phyloP scores from a whole-genome alignment of 1,140 invertebrate genomes.

The Asbolus verrucosus region DNA sequence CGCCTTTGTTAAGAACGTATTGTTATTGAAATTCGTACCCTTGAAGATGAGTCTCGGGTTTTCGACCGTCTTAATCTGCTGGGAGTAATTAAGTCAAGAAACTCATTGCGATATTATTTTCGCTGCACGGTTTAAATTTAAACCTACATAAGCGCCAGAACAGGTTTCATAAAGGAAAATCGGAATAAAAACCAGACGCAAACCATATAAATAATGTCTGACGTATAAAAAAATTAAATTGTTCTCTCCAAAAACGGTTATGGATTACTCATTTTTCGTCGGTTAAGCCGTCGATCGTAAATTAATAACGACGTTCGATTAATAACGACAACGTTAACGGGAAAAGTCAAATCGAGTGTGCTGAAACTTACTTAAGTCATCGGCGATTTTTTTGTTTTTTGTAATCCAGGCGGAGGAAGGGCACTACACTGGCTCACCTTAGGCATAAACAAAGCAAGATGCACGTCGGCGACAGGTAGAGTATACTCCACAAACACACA shows the following conservation, averaged over 20 bases:
- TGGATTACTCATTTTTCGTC: background rate
- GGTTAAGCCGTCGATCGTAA: background rate
- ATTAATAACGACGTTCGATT: too few relatives aligned
- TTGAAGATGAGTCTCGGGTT: too few relatives aligned
- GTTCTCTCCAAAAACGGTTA: background rate
- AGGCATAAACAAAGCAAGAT: constrained; percentile 29
- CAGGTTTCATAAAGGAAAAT: constrained; percentile 12
- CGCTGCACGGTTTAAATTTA: background rate
- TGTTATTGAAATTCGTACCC: too few relatives aligned
- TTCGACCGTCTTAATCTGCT: background rate
- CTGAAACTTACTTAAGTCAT: constrained; percentile 23
- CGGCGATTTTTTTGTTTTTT: background rate
- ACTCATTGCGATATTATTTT: background rate
- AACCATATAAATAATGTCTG: background rate
- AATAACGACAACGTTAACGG: too few relatives aligned
- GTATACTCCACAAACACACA: constrained; percentile 22
- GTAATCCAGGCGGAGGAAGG: constrained; percentile 8
- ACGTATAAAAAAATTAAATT: constrained; percentile 5
- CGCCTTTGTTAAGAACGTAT: too few relatives aligned
- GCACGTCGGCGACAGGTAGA: background rate
- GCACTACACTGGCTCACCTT: constrained; percentile 28
- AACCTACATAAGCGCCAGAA: constrained; percentile 7
- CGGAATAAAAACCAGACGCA: too few relatives aligned
- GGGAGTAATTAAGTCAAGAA: background rate
- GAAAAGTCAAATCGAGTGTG: background rate